These are phyloP conservation scores for Bombus waltoni DNA, from an alignment of 1,140 invertebrate genomes.

Conservation along the genomic window DNA sequence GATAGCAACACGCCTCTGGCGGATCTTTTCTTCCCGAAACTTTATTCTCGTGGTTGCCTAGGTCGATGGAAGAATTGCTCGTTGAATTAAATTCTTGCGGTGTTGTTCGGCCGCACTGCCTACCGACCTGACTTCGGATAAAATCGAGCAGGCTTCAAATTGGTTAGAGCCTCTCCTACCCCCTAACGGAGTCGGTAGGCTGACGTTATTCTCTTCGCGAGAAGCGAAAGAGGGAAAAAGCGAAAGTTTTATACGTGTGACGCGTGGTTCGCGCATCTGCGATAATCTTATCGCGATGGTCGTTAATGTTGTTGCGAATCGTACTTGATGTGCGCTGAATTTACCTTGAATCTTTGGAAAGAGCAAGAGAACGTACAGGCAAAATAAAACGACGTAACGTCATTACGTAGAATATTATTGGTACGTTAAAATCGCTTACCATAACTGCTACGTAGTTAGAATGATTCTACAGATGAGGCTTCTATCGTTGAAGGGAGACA, in stretches of 20 bases:
- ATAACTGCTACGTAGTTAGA: neutral
- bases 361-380: too few species aligned
- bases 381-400: too few species aligned
- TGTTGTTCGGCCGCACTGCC: constrained; percentile 8
- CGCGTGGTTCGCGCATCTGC: too few species aligned
- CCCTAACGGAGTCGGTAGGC: constrained; percentile 1
- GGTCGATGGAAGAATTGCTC: constrained; percentile 37
- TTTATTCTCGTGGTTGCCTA: constrained; percentile 38
- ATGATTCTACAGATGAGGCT: neutral
- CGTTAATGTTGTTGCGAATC: too few species aligned
- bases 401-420: too few species aligned
- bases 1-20: constrained; percentile 24
- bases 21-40: constrained; percentile 36
- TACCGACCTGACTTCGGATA: constrained; percentile 21
- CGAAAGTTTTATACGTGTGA: neutral
- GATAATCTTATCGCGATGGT: too few species aligned
- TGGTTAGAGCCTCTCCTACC: neutral
- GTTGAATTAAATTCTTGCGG: constrained; percentile 48
- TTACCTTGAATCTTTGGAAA: too few species aligned
- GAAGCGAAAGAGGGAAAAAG: too few species aligned
- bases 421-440: constrained; percentile 8
- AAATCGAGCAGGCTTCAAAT: constrained; percentile 31
- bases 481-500: neutral
- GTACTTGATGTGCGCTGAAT: too few species aligned
- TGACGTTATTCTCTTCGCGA: neutral